Conservation (phyloP, 2,113 vertebrate genomes). For the Anoplopoma fimbria region DNA sequence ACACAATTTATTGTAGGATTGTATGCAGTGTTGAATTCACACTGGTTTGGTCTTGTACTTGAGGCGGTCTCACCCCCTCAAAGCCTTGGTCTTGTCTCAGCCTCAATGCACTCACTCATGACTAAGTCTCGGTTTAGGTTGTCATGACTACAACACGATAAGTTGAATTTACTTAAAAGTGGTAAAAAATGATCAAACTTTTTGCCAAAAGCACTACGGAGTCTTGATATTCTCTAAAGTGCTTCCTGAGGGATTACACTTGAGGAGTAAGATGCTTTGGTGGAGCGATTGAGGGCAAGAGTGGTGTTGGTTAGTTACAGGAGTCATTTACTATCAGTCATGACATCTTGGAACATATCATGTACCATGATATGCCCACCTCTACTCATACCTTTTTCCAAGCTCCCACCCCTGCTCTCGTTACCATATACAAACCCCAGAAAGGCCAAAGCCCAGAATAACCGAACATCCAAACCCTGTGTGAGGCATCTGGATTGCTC, state of each 20-base stretch:
- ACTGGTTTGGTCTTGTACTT: background rate
- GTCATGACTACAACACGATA: background rate
- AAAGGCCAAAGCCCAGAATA: slow-evolving; percentile 77
- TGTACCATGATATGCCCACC: slow-evolving; percentile 2
- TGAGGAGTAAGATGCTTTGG: background rate
- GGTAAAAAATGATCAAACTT: background rate
- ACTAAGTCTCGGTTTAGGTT: background rate
- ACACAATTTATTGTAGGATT: too few relatives aligned
- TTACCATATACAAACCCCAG: slow-evolving; percentile 45
- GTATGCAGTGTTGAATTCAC: background rate
- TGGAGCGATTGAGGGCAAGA: background rate
- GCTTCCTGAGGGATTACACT: background rate
- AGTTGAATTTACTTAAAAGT: background rate
- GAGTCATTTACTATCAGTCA: slow-evolving; percentile 37
- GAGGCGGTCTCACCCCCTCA: too few relatives aligned
- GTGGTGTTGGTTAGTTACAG: background rate
- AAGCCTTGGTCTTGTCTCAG: background rate
- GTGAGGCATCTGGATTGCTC: slow-evolving; percentile 23
- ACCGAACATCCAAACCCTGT: slow-evolving; percentile 28
- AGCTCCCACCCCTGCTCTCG: slow-evolving; percentile 13
- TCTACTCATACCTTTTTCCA: slow-evolving; percentile 43
- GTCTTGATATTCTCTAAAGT: background rate
- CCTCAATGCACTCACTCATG: background rate
- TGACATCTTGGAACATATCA: slow-evolving; percentile 35
- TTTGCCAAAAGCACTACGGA: background rate